Conservation (phyloP, 2,888 invertebrate species). For the Ischnus inquisitorius region DNA sequence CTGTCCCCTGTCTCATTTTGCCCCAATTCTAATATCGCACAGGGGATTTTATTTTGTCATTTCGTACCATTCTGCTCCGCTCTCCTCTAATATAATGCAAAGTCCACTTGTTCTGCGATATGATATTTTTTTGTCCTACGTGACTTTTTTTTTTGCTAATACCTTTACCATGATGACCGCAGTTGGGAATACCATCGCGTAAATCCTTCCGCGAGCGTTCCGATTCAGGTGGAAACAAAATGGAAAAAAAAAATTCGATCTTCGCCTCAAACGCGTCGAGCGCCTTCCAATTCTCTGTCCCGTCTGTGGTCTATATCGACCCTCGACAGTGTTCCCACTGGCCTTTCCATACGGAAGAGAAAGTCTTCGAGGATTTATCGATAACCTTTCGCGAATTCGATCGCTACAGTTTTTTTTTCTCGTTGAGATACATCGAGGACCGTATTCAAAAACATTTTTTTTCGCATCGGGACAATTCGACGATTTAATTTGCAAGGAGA, state of each 20-base stretch:
- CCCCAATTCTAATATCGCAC: too few species aligned
- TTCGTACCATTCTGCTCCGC: too few species aligned
- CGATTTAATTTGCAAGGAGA: neutral
- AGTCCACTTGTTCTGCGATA: neutral
- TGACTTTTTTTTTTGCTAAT: neutral
- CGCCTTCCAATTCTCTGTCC: neutral
- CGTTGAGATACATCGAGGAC: neutral
- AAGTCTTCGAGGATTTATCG: conserved; percentile 14
- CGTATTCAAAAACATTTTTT: neutral
- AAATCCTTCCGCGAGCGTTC: neutral
- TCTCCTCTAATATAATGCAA: too few species aligned
- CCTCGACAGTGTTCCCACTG: conserved; percentile 7
- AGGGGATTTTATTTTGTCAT: too few species aligned
- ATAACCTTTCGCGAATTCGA: conserved; percentile 23
- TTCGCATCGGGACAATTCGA: neutral
- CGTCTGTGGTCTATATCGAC: neutral
- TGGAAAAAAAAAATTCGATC: neutral
- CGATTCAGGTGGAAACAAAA: neutral
- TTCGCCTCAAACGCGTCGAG: neutral
- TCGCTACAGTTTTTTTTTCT: neutral
- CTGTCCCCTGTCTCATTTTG: too few species aligned
- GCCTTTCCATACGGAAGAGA: conserved; percentile 19
- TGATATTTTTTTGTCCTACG: neutral
- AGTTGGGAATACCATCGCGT: neutral
- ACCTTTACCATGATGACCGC: neutral